Percentiles rank a stretch among this genome's conserved stretches.
phyloP scores from a whole-genome alignment of 2,888 invertebrate genomes.

The Apodemia zela region DNA sequence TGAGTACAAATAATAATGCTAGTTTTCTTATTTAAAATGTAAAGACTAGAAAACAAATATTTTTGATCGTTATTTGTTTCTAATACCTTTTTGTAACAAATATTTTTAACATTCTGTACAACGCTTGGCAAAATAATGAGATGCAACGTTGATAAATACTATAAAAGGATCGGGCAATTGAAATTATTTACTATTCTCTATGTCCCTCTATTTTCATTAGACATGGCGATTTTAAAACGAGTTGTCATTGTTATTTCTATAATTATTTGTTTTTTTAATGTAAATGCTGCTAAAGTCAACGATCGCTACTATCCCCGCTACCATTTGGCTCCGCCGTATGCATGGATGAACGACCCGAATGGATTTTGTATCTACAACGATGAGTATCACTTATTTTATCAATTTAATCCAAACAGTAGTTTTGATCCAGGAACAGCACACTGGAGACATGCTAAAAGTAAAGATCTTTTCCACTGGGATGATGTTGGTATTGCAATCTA shows the following conservation, averaged over 20 bases:
- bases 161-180: not conserved
- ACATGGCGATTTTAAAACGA: not conserved
- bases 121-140: not conserved
- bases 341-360: constrained; percentile 80
- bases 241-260: not conserved
- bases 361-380: constrained; percentile 59
- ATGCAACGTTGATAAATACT: not conserved
- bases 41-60: not conserved
- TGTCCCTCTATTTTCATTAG: not conserved
- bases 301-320: constrained; percentile 46
- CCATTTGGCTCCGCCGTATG: constrained; percentile 51
- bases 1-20: not conserved
- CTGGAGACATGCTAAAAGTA: constrained; percentile 53
- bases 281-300: not conserved
- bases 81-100: not conserved
- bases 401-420: constrained; percentile 52
- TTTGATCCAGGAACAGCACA: constrained; percentile 37
- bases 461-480: constrained; percentile 49
- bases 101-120: constrained; percentile 28
- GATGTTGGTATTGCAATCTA: constrained; percentile 45
- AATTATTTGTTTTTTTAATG: constrained; percentile 10
- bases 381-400: constrained; percentile 71
- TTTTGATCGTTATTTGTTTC: not conserved
- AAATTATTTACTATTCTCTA: not conserved
- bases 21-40: not conserved